Conservation (phyloP, 2,797 vertebrate genomes). For the Gallinago stenura region DNA sequence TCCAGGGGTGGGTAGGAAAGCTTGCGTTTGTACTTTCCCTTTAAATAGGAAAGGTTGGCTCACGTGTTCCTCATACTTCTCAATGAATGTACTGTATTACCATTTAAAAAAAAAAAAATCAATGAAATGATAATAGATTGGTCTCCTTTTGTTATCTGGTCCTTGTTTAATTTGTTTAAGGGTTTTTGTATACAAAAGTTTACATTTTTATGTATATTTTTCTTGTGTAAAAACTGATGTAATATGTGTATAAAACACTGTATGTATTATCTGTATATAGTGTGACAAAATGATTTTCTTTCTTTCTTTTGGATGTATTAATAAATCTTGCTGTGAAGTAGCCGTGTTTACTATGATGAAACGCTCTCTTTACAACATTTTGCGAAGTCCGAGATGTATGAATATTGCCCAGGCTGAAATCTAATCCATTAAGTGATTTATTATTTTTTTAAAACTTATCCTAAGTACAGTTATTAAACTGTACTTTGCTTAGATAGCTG, state of each 20-base stretch:
- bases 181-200: constrained; percentile 99
- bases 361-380: constrained; percentile 23
- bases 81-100: constrained; percentile 99
- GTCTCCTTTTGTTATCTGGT: constrained; percentile 99
- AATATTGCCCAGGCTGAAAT: not conserved
- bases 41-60: constrained; percentile 87
- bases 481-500: constrained; percentile 24
- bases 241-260: constrained; percentile 99
- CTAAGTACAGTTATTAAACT: constrained; percentile 49
- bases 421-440: not conserved
- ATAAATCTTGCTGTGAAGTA: constrained; percentile 99
- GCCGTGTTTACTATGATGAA: constrained; percentile 60
- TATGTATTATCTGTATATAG: constrained; percentile 99
- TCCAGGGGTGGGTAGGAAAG: constrained; percentile 50
- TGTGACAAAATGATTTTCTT: constrained; percentile 99
- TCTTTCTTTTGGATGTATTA: constrained; percentile 99
- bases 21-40: constrained; percentile 79
- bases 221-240: constrained; percentile 99
- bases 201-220: constrained; percentile 99
- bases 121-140: constrained; percentile 94
- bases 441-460: not conserved
- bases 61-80: constrained; percentile 93
- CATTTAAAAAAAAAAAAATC: constrained; percentile 90
- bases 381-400: not conserved
- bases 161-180: constrained; percentile 99